A percentile compares a stretch with the other conserved stretches of the same genome.
Conservation (phyloP, 2,797 vertebrate species). For the Sebastes miniatus region DNA sequence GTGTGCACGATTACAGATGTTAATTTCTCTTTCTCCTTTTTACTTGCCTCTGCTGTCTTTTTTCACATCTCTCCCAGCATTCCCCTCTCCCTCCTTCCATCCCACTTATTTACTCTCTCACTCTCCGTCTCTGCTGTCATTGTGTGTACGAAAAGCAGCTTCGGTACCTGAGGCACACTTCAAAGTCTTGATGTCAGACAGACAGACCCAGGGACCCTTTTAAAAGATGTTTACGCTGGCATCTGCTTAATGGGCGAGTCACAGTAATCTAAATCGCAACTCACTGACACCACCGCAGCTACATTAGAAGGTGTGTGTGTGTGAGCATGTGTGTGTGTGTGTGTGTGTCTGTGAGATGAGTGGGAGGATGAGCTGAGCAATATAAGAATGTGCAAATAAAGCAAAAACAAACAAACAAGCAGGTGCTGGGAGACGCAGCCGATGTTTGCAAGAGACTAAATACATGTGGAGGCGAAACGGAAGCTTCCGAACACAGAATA, state of each 20-base stretch:
- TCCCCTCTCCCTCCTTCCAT: conserved; percentile 21
- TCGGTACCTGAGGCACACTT: conserved; percentile 49
- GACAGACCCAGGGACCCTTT: conserved; percentile 51
- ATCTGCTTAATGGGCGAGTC: conserved; percentile 56
- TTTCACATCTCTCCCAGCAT: conserved; percentile 1
- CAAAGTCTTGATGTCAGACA: conserved; percentile 47
- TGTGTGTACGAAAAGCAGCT: conserved; percentile 39
- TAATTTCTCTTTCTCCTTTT: conserved; percentile 43
- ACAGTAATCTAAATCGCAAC: conserved; percentile 47
- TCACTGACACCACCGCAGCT: conserved; percentile 25
- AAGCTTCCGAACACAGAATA: conserved; percentile 12
- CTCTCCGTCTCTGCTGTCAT: conserved; percentile 27
- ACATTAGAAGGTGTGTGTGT: conserved; percentile 18
- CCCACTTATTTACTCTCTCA: conserved; percentile 41
- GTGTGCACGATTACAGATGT: conserved; percentile 51
- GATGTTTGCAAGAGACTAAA: conserved; percentile 45
- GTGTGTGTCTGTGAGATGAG: conserved; percentile 21
- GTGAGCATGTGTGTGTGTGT: conserved; percentile 16
- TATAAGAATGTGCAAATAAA: conserved; percentile 59
- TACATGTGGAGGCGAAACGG: conserved; percentile 9
- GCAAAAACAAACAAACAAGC: conserved; percentile 54
- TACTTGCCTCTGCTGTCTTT: background rate
- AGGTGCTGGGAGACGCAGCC: conserved; percentile 44
- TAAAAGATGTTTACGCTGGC: conserved; percentile 57
- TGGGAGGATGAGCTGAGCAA: conserved; percentile 46